Conservation (phyloP, 2,888 invertebrate species). For the Furcula furcula region DNA sequence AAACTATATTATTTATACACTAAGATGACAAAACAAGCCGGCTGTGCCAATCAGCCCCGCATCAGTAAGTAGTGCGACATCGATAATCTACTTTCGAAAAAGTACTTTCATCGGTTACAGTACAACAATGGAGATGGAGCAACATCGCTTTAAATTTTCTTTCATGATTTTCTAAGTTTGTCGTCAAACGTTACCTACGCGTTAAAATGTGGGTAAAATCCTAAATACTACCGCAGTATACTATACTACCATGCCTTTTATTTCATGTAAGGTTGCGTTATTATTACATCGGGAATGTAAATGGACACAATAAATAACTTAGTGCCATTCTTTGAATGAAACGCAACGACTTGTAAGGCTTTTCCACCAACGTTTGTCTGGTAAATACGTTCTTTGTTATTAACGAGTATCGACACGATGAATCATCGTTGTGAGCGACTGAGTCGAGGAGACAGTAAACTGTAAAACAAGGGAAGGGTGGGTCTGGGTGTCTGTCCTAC, state of each 20-base stretch:
- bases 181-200: no score
- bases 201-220: no score
- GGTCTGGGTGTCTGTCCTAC: slow-evolving; percentile 14
- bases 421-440: slow-evolving; percentile 65
- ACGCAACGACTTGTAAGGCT: no score
- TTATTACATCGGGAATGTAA: no score
- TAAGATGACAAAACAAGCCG: slow-evolving; percentile 21
- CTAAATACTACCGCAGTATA: no score
- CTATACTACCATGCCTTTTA: no score
- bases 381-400: slow-evolving; percentile 57
- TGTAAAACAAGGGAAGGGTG: slow-evolving; percentile 29
- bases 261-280: no score
- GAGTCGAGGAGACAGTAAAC: slow-evolving; percentile 55
- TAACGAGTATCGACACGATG: slow-evolving; percentile 60
- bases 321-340: no score
- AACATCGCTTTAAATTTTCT: no score
- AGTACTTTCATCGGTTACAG: slow-evolving; percentile 4
- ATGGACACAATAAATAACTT: no score
- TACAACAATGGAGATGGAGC: no score
- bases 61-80: slow-evolving; percentile 19
- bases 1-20: slow-evolving; percentile 20
- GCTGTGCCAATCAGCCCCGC: slow-evolving; percentile 21
- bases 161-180: no score
- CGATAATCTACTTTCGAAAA: slow-evolving; percentile 6
- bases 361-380: slow-evolving; percentile 36